A percentile compares a stretch with the other conserved stretches of the same genome.
phyloP scores from a whole-genome alignment of 2,797 vertebrate species.

The Ambastaia sidthimunki region DNA sequence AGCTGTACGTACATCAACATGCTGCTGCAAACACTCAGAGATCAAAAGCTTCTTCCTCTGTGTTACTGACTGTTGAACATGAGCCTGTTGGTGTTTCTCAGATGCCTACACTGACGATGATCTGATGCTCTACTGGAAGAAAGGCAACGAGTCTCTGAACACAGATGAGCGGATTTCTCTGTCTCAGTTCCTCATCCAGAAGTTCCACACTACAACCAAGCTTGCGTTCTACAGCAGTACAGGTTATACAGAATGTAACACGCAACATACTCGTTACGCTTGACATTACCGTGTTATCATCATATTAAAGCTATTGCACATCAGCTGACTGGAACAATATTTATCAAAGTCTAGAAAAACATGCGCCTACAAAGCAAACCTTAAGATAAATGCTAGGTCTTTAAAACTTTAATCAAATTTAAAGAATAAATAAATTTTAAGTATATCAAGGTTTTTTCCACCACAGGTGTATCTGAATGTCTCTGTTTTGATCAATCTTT shows the following conservation, averaged over 20 bases:
- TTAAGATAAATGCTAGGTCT: no score
- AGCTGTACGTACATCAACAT: slow-evolving; percentile 87
- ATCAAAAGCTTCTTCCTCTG: not conserved
- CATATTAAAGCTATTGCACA: no score
- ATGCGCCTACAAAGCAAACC: no score
- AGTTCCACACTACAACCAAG: slow-evolving; percentile 96
- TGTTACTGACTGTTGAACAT: not conserved
- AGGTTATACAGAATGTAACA: slow-evolving; percentile 70
- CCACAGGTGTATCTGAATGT: no score
- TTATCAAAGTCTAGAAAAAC: no score
- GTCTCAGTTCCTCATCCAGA: slow-evolving; percentile 98
- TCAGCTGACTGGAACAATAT: no score
- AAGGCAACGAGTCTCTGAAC: slow-evolving; percentile 94
- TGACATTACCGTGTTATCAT: not conserved
- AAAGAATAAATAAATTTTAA: no score
- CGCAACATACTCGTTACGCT: no score
- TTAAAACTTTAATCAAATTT: no score
- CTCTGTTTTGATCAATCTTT: no score
- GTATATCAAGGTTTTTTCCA: no score
- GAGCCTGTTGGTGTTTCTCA: slow-evolving; percentile 59
- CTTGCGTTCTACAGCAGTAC: slow-evolving; percentile 98
- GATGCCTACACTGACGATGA: slow-evolving; percentile 98
- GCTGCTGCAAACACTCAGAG: no score
- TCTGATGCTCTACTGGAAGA: slow-evolving; percentile 98
- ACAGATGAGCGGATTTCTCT: slow-evolving; percentile 95